phyloP scores from a whole-genome alignment of 2,797 vertebrate genomes.

The Acanthornis magna region DNA sequence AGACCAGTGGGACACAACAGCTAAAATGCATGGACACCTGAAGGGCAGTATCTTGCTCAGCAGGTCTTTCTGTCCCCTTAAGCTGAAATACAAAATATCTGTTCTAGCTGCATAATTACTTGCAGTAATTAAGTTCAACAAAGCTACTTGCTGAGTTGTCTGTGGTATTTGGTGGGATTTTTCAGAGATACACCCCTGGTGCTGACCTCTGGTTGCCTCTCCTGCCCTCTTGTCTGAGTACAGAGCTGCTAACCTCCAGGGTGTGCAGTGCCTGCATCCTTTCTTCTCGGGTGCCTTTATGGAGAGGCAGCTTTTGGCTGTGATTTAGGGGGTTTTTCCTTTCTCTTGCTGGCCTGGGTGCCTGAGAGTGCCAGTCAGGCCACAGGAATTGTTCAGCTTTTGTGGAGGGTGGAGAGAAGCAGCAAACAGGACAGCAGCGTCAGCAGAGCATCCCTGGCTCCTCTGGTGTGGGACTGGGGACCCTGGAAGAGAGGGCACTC shows the following conservation, averaged over 20 bases:
- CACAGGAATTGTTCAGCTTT: not conserved
- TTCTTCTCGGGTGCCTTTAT: not conserved
- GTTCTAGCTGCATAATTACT: not conserved
- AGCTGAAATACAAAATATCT: not conserved
- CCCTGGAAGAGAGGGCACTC: not conserved
- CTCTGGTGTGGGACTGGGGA: not conserved
- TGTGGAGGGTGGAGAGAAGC: not conserved
- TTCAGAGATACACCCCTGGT: not conserved
- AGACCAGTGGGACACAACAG: not conserved
- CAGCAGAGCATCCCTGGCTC: not conserved
- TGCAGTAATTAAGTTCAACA: not conserved
- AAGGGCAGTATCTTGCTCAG: not conserved
- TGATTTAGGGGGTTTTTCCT: not conserved
- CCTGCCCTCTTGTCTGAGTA: not conserved
- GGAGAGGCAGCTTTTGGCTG: not conserved
- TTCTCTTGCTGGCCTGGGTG: not conserved
- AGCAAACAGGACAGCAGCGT: not conserved
- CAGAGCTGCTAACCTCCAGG: fast-evolving
- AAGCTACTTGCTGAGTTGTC: not conserved
- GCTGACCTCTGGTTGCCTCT: not conserved
- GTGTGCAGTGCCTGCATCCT: fast-evolving
- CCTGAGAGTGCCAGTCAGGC: not conserved
- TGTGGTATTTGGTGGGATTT: not conserved
- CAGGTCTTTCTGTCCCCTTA: not conserved
- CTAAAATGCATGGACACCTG: not conserved